Percentiles rank a stretch among this genome's conserved stretches.
Conservation (phyloP, 1,140 invertebrate genomes). For the Apis florea region DNA sequence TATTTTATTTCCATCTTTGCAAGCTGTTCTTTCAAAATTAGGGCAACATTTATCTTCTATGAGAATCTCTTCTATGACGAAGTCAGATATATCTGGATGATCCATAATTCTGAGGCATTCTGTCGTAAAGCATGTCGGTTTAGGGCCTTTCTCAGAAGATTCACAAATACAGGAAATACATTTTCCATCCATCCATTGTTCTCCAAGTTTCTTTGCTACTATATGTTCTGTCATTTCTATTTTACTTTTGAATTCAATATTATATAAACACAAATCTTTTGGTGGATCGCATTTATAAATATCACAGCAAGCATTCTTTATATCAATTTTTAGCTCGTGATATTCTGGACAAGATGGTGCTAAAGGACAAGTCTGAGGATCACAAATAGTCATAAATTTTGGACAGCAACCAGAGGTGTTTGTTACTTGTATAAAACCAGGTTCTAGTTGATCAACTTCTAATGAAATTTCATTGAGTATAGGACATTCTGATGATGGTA, state of each 20-base stretch:
- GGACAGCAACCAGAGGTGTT: slow-evolving; percentile 87
- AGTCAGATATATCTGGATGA: slow-evolving; percentile 78
- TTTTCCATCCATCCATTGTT: slow-evolving; percentile 85
- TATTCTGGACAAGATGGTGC: slow-evolving; percentile 82
- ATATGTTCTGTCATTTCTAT: slow-evolving; percentile 75
- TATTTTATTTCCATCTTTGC: slow-evolving; percentile 81
- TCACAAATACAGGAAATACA: slow-evolving; percentile 84
- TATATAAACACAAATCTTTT: slow-evolving; percentile 86
- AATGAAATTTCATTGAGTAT: slow-evolving; percentile 74
- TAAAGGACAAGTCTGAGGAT: slow-evolving; percentile 82
- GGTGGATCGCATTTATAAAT: slow-evolving; percentile 85
- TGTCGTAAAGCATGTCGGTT: slow-evolving; percentile 73
- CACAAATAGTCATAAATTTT: slow-evolving; percentile 82
- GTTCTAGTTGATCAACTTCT: slow-evolving; percentile 77
- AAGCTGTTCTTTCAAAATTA: slow-evolving; percentile 81
- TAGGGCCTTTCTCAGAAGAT: slow-evolving; percentile 58
- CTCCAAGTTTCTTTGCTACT: slow-evolving; percentile 81
- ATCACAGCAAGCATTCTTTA: slow-evolving; percentile 84
- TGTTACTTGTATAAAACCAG: slow-evolving; percentile 82
- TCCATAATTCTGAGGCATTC: slow-evolving; percentile 75
- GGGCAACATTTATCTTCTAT: slow-evolving; percentile 84
- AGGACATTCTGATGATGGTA: slow-evolving; percentile 85
- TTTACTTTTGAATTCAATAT: slow-evolving; percentile 78
- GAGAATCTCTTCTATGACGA: slow-evolving; percentile 79
- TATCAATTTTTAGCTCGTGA: slow-evolving; percentile 78